Evolutionary conservation across 92 coral and sea anemone species (phyloP).

Genomic region (Paramuricea clavata): DNA sequence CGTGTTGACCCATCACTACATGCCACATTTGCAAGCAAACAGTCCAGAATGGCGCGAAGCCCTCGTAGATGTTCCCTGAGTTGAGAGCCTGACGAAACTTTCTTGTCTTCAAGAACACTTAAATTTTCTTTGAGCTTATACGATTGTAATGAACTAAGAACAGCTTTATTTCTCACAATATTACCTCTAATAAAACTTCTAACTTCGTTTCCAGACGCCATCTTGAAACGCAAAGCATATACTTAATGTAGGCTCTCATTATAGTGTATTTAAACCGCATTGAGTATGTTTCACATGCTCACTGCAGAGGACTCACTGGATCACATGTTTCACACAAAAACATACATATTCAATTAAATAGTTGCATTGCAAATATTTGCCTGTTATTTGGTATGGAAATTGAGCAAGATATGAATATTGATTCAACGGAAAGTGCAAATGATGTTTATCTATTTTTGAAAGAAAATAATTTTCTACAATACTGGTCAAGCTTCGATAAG

Average conservation of each 20-base stretch:
- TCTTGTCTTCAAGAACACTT: conserved; percentile 3
- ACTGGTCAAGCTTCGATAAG: too few species aligned
- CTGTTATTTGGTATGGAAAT: too few species aligned
- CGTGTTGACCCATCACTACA: conserved; percentile 21
- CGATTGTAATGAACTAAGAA: conserved; percentile 49
- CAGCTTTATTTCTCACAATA: conserved; percentile 36
- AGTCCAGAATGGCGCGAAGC: conserved; percentile 37
- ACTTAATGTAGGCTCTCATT: background rate
- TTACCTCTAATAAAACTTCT: conserved; percentile 46
- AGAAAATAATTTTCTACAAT: too few species aligned
- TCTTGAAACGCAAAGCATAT: background rate
- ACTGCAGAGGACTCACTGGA: too few species aligned
- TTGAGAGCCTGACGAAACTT: background rate
- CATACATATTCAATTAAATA: background rate
- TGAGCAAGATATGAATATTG: conserved; percentile 11
- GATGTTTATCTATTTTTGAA: too few species aligned
- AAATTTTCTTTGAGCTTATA: conserved; percentile 34
- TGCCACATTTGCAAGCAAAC: conserved; percentile 41
- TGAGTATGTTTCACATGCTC: conserved; percentile 32
- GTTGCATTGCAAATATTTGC: background rate
- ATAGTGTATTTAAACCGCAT: background rate
- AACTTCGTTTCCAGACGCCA: conserved; percentile 42
- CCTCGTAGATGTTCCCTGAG: conserved; percentile 5
- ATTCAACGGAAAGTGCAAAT: conserved; percentile 23
- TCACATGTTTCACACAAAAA: too few species aligned